A percentile compares a stretch with the other conserved stretches of the same genome.
Conservation (phyloP, 2,797 vertebrate species). For the Coilia nasus region DNA sequence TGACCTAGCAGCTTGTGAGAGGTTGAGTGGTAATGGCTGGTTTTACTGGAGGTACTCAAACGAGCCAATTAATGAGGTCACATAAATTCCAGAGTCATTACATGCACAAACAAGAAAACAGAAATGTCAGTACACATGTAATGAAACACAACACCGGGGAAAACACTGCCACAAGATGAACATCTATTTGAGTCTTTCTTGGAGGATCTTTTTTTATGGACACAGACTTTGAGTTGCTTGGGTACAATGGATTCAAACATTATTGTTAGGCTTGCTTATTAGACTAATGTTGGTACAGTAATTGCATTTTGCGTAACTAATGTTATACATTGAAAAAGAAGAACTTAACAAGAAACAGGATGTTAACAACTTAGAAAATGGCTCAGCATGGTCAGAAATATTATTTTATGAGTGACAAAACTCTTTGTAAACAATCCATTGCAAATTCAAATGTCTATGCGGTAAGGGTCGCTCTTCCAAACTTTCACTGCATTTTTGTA, state of each 20-base stretch:
- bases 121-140: background rate
- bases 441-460: no score
- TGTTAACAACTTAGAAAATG: no score
- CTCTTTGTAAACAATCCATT: no score
- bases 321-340: background rate
- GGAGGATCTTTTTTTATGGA: background rate
- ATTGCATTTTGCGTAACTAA: background rate
- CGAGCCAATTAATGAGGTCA: conserved; percentile 20
- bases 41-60: conserved; percentile 11
- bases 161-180: background rate
- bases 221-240: background rate
- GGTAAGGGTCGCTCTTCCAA: no score
- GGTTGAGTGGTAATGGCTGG: conserved; percentile 16
- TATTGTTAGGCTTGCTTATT: background rate
- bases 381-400: no score
- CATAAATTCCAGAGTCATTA: conserved; percentile 12
- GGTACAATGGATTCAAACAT: background rate
- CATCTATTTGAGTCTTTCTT: background rate
- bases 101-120: conserved; percentile 19
- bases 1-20: background rate
- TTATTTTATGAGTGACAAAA: no score
- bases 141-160: background rate
- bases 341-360: background rate
- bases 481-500: no score
- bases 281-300: no score